These are phyloP conservation scores for Tyto alba DNA, from an alignment of 2,113 vertebrate species.

Conservation along the genomic window DNA sequence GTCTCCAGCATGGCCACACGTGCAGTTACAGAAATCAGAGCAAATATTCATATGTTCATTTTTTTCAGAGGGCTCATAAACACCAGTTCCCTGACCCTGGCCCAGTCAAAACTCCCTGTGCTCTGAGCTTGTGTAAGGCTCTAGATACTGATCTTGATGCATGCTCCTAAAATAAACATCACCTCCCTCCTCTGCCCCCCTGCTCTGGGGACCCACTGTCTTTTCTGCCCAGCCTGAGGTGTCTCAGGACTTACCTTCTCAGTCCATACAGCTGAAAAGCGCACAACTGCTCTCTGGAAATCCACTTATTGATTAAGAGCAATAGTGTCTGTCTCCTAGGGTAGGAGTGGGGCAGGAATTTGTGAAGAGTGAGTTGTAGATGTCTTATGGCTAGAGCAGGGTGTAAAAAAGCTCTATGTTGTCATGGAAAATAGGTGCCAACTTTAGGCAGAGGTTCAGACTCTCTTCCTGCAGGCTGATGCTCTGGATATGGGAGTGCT, in stretches of 20 bases:
- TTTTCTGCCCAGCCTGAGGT: neutral
- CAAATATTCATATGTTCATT: fast-evolving
- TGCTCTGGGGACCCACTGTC: neutral
- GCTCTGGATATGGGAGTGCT: neutral
- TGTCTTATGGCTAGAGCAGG: neutral
- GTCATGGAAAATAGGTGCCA: neutral
- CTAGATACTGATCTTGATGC: neutral
- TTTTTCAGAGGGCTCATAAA: neutral
- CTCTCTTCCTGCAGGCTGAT: neutral
- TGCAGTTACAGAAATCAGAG: fast-evolving
- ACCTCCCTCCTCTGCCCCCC: neutral
- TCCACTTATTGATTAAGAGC: neutral
- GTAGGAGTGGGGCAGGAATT: neutral
- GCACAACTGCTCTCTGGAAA: neutral
- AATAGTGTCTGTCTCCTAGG: neutral
- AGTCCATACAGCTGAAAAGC: neutral
- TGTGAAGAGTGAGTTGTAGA: neutral
- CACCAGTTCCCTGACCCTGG: neutral
- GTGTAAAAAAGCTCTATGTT: neutral
- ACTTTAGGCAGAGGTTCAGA: neutral
- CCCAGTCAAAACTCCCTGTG: no score
- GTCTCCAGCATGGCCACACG: neutral
- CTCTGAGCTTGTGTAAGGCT: neutral
- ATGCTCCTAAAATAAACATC: fast-evolving
- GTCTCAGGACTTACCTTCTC: neutral